Conservation (phyloP, 2,113 vertebrate genomes). For the Talpa occidentalis region DNA sequence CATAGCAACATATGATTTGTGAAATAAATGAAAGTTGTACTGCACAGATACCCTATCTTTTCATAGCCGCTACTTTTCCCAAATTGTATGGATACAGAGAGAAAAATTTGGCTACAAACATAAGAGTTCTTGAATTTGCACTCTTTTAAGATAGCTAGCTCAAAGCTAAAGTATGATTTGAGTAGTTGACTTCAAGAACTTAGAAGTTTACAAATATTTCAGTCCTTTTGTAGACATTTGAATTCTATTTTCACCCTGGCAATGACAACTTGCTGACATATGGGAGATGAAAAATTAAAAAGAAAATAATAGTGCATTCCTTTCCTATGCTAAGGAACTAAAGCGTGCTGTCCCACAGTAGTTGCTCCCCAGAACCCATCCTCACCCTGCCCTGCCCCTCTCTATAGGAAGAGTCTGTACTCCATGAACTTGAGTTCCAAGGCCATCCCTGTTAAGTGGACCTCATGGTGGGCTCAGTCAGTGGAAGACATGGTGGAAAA, state of each 20-base stretch:
- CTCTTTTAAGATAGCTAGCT: neutral
- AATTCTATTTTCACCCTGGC: neutral
- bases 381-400: neutral
- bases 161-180: neutral
- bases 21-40: slow-evolving; percentile 33
- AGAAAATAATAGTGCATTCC: neutral
- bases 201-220: slow-evolving; percentile 24
- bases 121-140: neutral
- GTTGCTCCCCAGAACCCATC: neutral
- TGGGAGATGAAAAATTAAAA: neutral
- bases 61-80: neutral
- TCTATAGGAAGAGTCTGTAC: neutral
- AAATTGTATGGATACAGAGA: neutral
- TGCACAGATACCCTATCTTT: neutral
- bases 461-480: neutral
- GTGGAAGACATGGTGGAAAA: neutral
- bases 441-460: neutral
- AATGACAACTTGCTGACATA: slow-evolving; percentile 27
- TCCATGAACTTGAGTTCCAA: neutral
- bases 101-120: neutral
- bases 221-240: neutral
- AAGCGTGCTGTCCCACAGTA: accelerated
- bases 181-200: neutral
- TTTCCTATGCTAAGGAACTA: neutral
- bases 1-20: neutral